Conservation (phyloP, 1,140 invertebrate genomes). For the Hesperophylax magnus region DNA sequence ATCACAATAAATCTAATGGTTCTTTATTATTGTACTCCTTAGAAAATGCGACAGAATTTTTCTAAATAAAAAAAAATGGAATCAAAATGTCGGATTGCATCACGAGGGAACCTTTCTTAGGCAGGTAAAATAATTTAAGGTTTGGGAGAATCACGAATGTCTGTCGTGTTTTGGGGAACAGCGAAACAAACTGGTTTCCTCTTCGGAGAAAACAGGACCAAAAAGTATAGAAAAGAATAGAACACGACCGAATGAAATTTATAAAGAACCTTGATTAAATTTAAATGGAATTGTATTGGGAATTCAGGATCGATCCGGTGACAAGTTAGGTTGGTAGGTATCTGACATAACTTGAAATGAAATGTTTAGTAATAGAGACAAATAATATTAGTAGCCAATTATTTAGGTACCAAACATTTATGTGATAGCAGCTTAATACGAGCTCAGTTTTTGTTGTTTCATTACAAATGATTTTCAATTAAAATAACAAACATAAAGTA, state of each 20-base stretch:
- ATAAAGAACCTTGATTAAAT: background rate
- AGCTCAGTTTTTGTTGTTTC: no score
- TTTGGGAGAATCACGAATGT: background rate
- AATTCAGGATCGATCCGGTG: background rate
- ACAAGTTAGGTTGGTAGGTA: no score
- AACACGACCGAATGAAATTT: background rate
- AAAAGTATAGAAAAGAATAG: slow-evolving; percentile 6
- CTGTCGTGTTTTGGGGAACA: slow-evolving; percentile 24
- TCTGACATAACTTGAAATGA: no score
- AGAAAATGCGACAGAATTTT: no score
- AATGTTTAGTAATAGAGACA: background rate
- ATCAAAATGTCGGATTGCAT: slow-evolving; percentile 17
- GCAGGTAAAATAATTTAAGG: slow-evolving; percentile 27
- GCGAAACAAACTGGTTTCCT: slow-evolving; percentile 12
- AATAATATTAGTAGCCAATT: background rate
- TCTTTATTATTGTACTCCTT: no score
- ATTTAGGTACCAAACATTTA: no score
- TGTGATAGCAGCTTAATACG: no score
- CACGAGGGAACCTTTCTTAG: background rate
- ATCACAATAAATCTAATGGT: no score
- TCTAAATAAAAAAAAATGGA: no score
- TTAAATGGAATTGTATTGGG: background rate
- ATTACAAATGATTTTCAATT: no score
- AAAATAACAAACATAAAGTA: no score
- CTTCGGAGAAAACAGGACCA: slow-evolving; percentile 22